A percentile compares a stretch with the other conserved stretches of the same genome.
Evolutionary conservation across 1,140 invertebrate genomes (phyloP).

Genomic region (Hormaphis cornu): DNA sequence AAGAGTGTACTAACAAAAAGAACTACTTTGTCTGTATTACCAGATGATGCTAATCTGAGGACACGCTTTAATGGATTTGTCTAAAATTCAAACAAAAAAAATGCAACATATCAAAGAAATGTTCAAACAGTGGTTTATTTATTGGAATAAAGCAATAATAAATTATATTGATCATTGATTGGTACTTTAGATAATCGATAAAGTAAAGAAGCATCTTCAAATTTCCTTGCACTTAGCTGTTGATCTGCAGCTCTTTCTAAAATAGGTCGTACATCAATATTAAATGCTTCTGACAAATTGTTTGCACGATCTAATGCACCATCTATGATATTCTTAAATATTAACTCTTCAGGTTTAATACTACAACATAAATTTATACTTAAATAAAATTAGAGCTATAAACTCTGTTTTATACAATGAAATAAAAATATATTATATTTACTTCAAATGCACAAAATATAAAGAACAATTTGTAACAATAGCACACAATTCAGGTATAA

Average conservation of each 20-base stretch:
- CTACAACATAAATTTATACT: neutral
- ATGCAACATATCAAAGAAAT: too few relatives aligned
- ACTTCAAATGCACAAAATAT: slow-evolving; percentile 46
- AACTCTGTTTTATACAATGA: slow-evolving; percentile 63
- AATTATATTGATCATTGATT: neutral
- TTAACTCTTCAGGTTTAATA: slow-evolving; percentile 47
- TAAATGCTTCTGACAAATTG: slow-evolving; percentile 50
- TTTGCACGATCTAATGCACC: slow-evolving; percentile 50
- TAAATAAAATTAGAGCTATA: slow-evolving; percentile 55
- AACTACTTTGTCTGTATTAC: slow-evolving; percentile 58
- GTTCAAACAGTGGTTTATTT: too few relatives aligned
- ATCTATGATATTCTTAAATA: slow-evolving; percentile 54
- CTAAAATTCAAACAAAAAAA: slow-evolving; percentile 45
- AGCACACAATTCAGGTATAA: slow-evolving; percentile 7
- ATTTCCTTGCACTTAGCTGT: slow-evolving; percentile 53
- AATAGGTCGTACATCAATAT: slow-evolving; percentile 57
- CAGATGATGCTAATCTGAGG: slow-evolving; percentile 61
- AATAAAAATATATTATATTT: slow-evolving; percentile 48
- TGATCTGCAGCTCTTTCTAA: slow-evolving; percentile 64
- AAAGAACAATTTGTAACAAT: slow-evolving; percentile 47
- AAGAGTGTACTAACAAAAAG: slow-evolving; percentile 51
- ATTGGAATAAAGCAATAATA: neutral
- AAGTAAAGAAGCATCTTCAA: slow-evolving; percentile 56
- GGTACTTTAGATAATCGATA: slow-evolving; percentile 59
- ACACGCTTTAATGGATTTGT: slow-evolving; percentile 57